Base-by-base conservation (phyloP, 2,797 vertebrate species). In the Vireo griseus region DNA sequence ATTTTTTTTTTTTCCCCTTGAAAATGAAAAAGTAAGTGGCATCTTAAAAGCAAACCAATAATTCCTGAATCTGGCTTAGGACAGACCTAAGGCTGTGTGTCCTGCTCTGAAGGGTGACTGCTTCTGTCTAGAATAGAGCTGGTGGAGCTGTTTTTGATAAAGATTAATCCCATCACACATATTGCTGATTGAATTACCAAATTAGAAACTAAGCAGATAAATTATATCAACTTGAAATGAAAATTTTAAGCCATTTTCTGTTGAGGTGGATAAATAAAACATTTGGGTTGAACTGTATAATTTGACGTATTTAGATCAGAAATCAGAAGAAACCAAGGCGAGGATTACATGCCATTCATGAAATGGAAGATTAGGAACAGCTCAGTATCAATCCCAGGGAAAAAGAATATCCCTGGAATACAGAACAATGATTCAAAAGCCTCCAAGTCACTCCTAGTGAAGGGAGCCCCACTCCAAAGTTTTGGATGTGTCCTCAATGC, bases 21-120 rank as follows among this genome's bases (percentile, higher is more conserved):
- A 90, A 88, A 88, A 88, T 37, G 10, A 51, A 91, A 94, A 31
- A 66, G 4, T 19, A 69, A 79, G 33, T 66, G 68, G 6, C 63
- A 82, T 37, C 31, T 67, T 61, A 31, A 29, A 51, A 59, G 7
- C 35, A 25, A 90, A 31, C 0, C 3, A 86, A 6, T 29, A 52
- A 14, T 37, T 71, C 39, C 47, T 52, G 78, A 14, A 21, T 61
- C 39, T 35, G 35, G 35, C 35, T 35, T 8, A 35, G 35, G 35
- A 35, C 35, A 35, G 35, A 35, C 35, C 35, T 35, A 35, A 35
- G 35, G 35, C 35, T 35, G 35, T 35, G 20, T 17, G 40, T 61
- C 22, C 37, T 26, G 2, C 26, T 58, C 61, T 66, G 25, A 37
- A 58, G 7, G 21, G 12, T 58, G 26, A 10, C 51, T 44, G 44